Base-by-base conservation (phyloP, 2,113 vertebrate species). In the Cavia porcellus region DNA sequence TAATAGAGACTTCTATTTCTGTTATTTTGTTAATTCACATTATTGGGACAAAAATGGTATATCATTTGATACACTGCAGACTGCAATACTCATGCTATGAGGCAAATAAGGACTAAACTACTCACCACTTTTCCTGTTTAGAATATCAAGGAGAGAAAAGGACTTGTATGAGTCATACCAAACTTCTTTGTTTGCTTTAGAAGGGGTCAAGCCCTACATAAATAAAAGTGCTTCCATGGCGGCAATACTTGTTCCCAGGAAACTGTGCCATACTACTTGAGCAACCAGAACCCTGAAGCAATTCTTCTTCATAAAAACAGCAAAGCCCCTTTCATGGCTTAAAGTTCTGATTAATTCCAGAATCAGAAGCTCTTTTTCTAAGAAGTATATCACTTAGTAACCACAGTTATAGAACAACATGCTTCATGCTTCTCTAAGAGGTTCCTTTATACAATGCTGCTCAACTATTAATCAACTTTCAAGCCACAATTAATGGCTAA, bases 121-220 rank as follows among this genome's bases (percentile, higher is more conserved):
- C 93, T 96, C 81, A 92, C 97, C 93, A 95, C 90, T 98, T 98
- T 98, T 98, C 87, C 88, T 97, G 89, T 96, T 97, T 97, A 28
- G 75, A 91, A 14, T 86, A 22, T 98, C 97, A 98, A 98, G 98
- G 98, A 97, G 96, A 87, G 95, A 96, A 90, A 98, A 98, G 59
- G 94, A 95, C 96, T 92, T 95, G 55, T 97, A 98, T 98, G 98
- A 98, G 99, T 98, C 97, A 97, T 59, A 94, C 47, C 2, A 90
- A 97, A 96, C 82, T 88, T 87, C 75, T 97, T 96, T 98, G 83
- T 96, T 97, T 97, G 90, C 84, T 96, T 98, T 92, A 98, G 98
- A 98, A 98, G 97, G 98, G 98, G 98, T 98, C 98, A 99, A 98
- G 98, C 97, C 94, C 86, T 95, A 35, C 55, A 30, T 97, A 97